Evolutionary conservation across 2,113 vertebrate species (phyloP).

Genomic region (Colius striatus): DNA sequence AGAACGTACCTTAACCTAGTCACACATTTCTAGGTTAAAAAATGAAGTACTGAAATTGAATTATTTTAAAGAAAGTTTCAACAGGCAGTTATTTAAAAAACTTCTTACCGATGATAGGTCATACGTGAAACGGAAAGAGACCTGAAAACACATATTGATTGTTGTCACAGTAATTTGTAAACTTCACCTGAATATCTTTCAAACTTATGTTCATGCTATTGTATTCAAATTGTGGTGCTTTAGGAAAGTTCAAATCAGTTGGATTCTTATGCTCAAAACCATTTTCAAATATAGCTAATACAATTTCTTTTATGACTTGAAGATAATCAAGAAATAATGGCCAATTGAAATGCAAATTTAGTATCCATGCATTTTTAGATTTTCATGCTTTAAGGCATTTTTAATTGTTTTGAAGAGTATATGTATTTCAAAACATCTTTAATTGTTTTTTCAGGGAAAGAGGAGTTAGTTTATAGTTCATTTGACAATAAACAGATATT

Average conservation of each 20-base stretch:
- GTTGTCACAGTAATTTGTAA: neutral
- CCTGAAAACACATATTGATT: neutral
- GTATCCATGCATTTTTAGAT: neutral
- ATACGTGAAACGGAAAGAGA: neutral
- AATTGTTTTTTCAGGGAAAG: neutral
- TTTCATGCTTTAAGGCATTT: neutral
- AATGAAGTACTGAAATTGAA: fast-evolving
- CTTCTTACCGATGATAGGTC: neutral
- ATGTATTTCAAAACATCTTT: neutral
- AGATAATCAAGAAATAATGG: neutral
- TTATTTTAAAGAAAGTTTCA: neutral
- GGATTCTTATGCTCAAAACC: neutral
- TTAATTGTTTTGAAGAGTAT: neutral
- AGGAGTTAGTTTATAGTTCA: neutral
- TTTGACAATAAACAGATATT: neutral
- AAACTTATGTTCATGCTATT: neutral
- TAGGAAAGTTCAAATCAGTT: neutral
- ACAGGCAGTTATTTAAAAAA: neutral
- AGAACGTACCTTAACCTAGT: neutral
- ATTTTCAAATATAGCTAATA: neutral
- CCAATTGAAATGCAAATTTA: neutral
- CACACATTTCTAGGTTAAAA: neutral
- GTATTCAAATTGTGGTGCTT: neutral
- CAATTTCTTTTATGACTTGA: neutral
- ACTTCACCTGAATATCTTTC: neutral